These are phyloP conservation scores for Ramphastos sulfuratus DNA, from an alignment of 2,113 vertebrate species.

Conservation along the genomic window DNA sequence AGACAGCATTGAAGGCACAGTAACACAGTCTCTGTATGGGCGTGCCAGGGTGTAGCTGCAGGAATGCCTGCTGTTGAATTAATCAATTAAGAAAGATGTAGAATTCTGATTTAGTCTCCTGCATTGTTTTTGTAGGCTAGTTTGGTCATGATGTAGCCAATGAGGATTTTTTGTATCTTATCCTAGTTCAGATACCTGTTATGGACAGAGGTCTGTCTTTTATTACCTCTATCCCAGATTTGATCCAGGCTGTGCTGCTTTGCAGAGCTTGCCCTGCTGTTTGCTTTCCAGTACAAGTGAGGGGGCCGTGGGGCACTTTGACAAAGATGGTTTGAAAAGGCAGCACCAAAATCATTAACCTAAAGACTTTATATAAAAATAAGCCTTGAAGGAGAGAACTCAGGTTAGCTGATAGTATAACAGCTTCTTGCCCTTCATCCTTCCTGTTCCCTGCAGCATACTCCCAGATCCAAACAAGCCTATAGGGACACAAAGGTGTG, in stretches of 20 bases:
- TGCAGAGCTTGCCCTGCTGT: not conserved
- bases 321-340: not conserved
- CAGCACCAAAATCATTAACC: not conserved
- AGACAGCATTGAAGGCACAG: not conserved
- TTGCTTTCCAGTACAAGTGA: not conserved
- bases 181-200: not conserved
- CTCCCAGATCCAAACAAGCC: not conserved
- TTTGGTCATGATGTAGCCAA: not conserved
- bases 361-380: not conserved
- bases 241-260: not conserved
- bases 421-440: not conserved
- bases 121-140: not conserved
- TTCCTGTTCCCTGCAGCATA: not conserved
- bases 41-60: not conserved
- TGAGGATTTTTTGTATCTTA: not conserved
- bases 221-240: not conserved
- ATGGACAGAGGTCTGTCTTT: not conserved
- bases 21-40: not conserved
- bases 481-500: not conserved
- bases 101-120: not conserved
- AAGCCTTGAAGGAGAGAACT: not conserved
- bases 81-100: not conserved
- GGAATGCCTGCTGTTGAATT: not conserved
- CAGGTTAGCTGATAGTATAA: not conserved
- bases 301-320: not conserved